Conservation (phyloP, 2,113 vertebrate species). For the Myxocyprinus asiaticus region DNA sequence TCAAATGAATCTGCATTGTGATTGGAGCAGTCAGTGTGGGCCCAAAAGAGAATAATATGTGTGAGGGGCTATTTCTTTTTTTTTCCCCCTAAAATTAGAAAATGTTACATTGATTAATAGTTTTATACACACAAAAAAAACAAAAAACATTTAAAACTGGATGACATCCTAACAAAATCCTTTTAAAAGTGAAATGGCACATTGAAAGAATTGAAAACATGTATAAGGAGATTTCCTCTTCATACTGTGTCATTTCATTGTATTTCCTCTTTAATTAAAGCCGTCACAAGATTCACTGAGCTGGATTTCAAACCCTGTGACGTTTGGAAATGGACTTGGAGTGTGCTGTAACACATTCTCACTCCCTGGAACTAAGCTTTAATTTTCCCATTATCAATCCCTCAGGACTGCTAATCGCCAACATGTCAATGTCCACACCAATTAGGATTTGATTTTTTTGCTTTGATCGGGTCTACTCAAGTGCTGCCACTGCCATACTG, state of each 20-base stretch:
- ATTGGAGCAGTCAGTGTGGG: too few species aligned
- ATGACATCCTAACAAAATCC: background rate
- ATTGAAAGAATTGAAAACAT: slow-evolving; percentile 63
- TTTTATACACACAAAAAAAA: too few species aligned
- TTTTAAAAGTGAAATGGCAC: slow-evolving; percentile 60
- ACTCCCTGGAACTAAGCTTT: slow-evolving; percentile 28
- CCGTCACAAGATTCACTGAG: slow-evolving; percentile 74
- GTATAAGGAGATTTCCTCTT: slow-evolving; percentile 63
- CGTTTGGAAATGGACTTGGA: slow-evolving; percentile 64
- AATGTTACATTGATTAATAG: too few species aligned
- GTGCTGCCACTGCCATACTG: slow-evolving; percentile 2
- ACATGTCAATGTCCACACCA: slow-evolving; percentile 46
- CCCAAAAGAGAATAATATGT: too few species aligned
- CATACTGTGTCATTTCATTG: slow-evolving; percentile 66
- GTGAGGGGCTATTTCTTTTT: too few species aligned
- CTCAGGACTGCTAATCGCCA: slow-evolving; percentile 40
- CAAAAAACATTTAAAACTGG: too few species aligned
- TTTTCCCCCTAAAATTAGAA: too few species aligned
- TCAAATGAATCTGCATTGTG: too few species aligned
- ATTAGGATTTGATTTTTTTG: slow-evolving; percentile 41
- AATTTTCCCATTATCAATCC: slow-evolving; percentile 39
- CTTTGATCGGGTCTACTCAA: slow-evolving; percentile 17
- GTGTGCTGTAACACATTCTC: slow-evolving; percentile 22
- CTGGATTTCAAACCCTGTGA: slow-evolving; percentile 69
- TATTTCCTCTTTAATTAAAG: slow-evolving; percentile 74